A percentile compares a stretch with the other conserved stretches of the same genome.
Evolutionary conservation across 2,888 invertebrate genomes (phyloP).

Genomic region (Loripinus fragilis): DNA sequence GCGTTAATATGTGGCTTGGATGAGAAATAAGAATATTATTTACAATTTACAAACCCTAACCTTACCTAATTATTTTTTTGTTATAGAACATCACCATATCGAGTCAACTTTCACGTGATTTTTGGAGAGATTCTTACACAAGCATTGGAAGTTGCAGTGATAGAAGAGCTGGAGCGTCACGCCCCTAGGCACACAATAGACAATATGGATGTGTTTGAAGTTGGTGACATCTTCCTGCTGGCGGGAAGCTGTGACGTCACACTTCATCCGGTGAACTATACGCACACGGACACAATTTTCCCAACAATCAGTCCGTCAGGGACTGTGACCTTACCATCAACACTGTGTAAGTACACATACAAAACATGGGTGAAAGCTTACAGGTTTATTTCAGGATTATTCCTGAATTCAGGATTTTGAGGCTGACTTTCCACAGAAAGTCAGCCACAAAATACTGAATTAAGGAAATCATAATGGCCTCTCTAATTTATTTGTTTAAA

Average conservation of each 20-base stretch:
- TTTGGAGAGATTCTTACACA: conserved; percentile 59
- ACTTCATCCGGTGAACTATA: conserved; percentile 62
- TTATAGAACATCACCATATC: conserved; percentile 51
- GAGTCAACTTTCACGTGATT: conserved; percentile 64
- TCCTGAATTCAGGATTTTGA: too few relatives aligned
- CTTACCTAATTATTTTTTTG: too few relatives aligned
- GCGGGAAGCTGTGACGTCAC: conserved; percentile 59
- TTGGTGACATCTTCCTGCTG: conserved; percentile 60
- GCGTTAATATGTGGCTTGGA: too few relatives aligned
- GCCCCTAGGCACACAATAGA: conserved; percentile 53
- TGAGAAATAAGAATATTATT: too few relatives aligned
- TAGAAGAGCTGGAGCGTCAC: conserved; percentile 54
- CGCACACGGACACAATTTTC: conserved; percentile 42
- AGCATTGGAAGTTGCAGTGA: conserved; percentile 46
- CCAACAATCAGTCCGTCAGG: conserved; percentile 48
- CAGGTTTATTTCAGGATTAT: too few relatives aligned
- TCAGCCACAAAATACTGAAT: too few relatives aligned
- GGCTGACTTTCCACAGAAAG: too few relatives aligned
- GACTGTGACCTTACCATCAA: conserved; percentile 37
- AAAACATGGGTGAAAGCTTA: too few relatives aligned
- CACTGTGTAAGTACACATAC: conserved; percentile 18
- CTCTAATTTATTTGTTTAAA: too few relatives aligned
- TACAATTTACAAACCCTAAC: too few relatives aligned
- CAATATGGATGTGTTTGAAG: conserved; percentile 56
- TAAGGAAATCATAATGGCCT: too few relatives aligned